phyloP scores from a whole-genome alignment of 2,888 invertebrate species.

The Rhopalosiphum nymphaeae region DNA sequence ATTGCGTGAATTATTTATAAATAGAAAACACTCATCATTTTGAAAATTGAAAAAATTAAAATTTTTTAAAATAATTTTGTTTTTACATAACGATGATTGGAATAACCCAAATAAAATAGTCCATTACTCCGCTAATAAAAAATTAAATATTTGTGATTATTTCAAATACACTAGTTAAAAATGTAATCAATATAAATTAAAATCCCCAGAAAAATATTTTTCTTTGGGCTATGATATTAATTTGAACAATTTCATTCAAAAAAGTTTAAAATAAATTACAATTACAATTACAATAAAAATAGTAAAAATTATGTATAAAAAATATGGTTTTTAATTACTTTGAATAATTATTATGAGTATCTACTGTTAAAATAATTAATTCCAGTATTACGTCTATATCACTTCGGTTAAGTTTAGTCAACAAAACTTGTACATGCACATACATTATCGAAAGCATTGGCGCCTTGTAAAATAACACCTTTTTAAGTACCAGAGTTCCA shows the following conservation, averaged over 20 bases:
- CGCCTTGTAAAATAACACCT: not conserved
- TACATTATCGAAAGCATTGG: not conserved
- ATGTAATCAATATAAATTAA: too few species aligned
- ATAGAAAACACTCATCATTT: not conserved
- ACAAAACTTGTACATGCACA: not conserved
- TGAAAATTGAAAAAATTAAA: not conserved
- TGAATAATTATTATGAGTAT: not conserved
- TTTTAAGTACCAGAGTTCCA: not conserved
- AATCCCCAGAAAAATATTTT: too few species aligned
- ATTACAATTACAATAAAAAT: not conserved
- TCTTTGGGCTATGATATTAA: too few species aligned
- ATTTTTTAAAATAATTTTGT: not conserved
- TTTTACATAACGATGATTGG: not conserved
- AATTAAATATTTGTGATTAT: too few species aligned
- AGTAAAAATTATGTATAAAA: not conserved
- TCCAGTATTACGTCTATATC: not conserved
- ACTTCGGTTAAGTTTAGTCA: not conserved
- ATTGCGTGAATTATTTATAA: not conserved
- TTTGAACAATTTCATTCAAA: too few species aligned
- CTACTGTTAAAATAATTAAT: not conserved
- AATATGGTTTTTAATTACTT: not conserved
- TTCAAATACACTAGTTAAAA: too few species aligned
- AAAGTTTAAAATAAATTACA: too few species aligned
- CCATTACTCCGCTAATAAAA: not conserved
- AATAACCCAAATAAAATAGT: not conserved